phyloP scores from a whole-genome alignment of 2,113 vertebrate genomes.

The Strix uralensis region DNA sequence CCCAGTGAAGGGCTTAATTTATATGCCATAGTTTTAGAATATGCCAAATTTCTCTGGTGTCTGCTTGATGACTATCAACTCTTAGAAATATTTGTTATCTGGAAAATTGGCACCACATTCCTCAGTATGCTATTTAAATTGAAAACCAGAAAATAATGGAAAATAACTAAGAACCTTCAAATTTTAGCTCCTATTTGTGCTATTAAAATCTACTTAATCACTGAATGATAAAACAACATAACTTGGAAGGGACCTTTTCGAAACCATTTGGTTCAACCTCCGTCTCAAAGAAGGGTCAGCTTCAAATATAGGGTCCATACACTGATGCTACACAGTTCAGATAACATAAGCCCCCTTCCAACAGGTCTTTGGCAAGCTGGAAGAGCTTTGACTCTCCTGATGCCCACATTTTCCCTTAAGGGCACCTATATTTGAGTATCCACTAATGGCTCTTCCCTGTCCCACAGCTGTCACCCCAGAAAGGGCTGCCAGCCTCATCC shows the following conservation, averaged over 20 bases:
- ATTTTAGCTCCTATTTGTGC: neutral
- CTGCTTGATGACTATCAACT: neutral
- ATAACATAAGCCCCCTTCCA: neutral
- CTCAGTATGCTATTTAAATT: neutral
- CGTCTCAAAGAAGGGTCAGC: neutral
- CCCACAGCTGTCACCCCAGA: neutral
- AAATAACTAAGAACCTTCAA: neutral
- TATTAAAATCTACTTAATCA: neutral
- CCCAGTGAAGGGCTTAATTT: neutral
- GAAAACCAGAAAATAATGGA: neutral
- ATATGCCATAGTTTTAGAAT: neutral
- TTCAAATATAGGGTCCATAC: neutral
- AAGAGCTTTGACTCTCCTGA: neutral
- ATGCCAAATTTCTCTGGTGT: neutral
- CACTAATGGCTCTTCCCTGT: neutral
- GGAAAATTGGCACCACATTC: neutral
- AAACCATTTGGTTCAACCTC: neutral
- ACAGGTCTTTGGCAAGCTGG: neutral
- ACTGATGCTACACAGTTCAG: neutral
- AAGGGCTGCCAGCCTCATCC: neutral
- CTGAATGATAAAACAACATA: neutral
- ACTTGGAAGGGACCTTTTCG: neutral
- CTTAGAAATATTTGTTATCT: neutral
- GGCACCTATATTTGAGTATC: neutral
- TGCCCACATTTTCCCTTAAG: neutral